Conservation (phyloP, 1,140 invertebrate genomes). For the Patella vulgata region DNA sequence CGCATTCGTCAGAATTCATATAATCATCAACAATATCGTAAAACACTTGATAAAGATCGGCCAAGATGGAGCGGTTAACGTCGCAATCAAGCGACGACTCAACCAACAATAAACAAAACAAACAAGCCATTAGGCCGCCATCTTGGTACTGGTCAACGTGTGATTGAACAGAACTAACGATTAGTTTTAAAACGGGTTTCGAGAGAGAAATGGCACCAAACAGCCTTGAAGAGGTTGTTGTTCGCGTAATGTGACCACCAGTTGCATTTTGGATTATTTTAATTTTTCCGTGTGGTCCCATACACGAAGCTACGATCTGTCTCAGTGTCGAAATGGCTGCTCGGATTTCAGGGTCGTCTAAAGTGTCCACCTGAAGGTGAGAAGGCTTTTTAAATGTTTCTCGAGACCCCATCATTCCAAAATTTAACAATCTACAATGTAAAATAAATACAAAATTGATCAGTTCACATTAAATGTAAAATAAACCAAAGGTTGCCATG, state of each 20-base stretch:
- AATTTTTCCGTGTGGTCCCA: constrained; percentile 33
- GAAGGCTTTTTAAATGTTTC: background rate
- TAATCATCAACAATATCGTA: constrained; percentile 16
- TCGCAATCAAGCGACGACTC: constrained; percentile 18
- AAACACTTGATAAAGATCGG: constrained; percentile 31
- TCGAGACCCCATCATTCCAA: too few species aligned
- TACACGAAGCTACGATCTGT: constrained; percentile 20
- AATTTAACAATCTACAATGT: too few species aligned
- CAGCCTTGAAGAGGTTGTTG: constrained; percentile 27
- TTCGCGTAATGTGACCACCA: constrained; percentile 38
- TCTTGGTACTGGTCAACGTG: constrained; percentile 36
- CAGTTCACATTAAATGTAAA: too few species aligned
- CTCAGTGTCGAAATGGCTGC: constrained; percentile 16
- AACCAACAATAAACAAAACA: constrained; percentile 24
- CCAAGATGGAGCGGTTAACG: constrained; percentile 18
- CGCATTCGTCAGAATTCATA: constrained; percentile 22
- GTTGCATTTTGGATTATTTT: constrained; percentile 36
- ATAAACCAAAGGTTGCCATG: too few species aligned
- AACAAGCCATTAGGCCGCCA: constrained; percentile 33
- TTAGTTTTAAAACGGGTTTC: constrained; percentile 36
- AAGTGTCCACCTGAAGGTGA: background rate
- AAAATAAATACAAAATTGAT: too few species aligned
- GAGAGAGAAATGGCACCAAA: constrained; percentile 25
- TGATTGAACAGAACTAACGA: constrained; percentile 29
- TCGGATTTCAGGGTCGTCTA: constrained; percentile 1